phyloP scores from a whole-genome alignment of 2,797 vertebrate species.

The Sebastes itinus region DNA sequence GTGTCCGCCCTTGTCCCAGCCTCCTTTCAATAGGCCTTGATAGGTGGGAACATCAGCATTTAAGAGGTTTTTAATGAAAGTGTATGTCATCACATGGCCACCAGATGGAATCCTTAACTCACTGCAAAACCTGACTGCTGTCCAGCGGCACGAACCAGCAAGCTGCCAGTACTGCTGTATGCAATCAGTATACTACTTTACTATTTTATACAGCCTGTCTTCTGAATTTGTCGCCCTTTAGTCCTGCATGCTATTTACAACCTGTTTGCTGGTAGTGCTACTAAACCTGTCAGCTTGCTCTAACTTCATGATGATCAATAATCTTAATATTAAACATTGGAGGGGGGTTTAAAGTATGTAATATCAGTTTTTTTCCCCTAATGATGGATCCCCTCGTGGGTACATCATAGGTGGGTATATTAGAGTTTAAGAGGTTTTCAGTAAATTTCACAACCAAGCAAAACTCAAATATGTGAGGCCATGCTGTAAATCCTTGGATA shows the following conservation, averaged over 20 bases:
- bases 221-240: background rate
- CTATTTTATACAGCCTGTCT: background rate
- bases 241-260: background rate
- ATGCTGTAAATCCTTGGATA: background rate
- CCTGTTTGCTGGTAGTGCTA: background rate
- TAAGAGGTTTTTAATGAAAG: background rate
- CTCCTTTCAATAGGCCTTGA: background rate
- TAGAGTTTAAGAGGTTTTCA: background rate
- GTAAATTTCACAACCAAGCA: background rate
- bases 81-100: background rate
- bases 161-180: background rate
- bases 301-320: background rate
- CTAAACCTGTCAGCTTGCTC: background rate
- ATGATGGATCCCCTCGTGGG: background rate
- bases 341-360: background rate
- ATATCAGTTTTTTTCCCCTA: background rate
- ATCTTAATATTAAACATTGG: background rate
- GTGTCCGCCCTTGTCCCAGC: too few relatives aligned
- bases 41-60: background rate
- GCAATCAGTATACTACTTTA: background rate
- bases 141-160: too few relatives aligned
- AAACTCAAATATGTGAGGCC: background rate
- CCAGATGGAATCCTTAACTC: constrained; percentile 45
- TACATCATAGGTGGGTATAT: background rate
- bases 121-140: background rate